phyloP scores from a whole-genome alignment of 2,113 vertebrate genomes.

The Strix aluco region DNA sequence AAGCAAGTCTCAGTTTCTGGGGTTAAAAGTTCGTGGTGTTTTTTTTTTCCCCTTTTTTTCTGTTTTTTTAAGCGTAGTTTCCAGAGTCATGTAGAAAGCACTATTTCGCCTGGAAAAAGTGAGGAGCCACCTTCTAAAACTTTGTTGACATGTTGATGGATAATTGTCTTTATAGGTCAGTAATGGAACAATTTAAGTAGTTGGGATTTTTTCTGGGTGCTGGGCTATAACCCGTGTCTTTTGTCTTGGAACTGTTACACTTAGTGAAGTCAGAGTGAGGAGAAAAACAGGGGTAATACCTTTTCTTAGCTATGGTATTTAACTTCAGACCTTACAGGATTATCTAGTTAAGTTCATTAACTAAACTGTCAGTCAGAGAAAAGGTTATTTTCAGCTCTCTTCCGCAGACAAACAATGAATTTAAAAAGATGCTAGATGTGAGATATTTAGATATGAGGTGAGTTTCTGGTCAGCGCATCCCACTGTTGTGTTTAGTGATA shows the following conservation, averaged over 20 bases:
- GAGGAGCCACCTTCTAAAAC: not conserved
- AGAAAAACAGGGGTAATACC: not conserved
- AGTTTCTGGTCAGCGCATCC: not conserved
- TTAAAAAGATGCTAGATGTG: not conserved
- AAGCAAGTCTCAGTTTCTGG: not conserved
- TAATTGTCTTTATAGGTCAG: not conserved
- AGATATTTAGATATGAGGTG: not conserved
- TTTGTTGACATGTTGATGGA: conserved; percentile 3
- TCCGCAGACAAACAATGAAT: not conserved
- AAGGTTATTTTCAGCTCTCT: not conserved
- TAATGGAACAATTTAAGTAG: not conserved
- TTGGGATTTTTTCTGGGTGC: not conserved
- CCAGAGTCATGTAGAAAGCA: not conserved
- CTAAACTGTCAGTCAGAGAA: not conserved
- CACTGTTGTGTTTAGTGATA: not conserved
- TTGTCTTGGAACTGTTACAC: not conserved
- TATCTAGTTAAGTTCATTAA: conserved; percentile 36
- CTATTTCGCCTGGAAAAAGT: not conserved
- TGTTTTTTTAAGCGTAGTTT: not conserved
- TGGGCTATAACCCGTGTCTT: not conserved
- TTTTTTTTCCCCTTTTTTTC: not conserved
- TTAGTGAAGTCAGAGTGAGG: not conserved
- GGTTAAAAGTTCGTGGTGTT: not conserved
- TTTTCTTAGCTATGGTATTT: conserved; percentile 9
- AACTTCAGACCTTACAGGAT: not conserved